A percentile compares a stretch with the other conserved stretches of the same genome.
phyloP scores from a whole-genome alignment of 2,797 vertebrate genomes.

The Thripadectes ignobilis region DNA sequence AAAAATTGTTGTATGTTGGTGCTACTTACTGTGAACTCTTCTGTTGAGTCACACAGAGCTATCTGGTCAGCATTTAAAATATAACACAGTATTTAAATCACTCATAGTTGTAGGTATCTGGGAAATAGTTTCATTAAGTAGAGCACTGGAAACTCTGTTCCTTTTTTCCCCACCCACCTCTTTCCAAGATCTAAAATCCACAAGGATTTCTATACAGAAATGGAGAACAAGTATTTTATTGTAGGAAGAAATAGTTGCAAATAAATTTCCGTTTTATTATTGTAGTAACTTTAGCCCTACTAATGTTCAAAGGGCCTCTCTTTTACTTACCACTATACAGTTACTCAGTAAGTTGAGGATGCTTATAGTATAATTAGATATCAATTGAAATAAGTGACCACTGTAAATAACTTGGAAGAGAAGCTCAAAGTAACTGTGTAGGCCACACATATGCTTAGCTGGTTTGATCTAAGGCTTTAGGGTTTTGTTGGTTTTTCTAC shows the following conservation, averaged over 20 bases:
- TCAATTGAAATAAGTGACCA: neutral
- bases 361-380: neutral
- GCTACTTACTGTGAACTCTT: conserved; percentile 18
- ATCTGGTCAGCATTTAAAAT: neutral
- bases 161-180: neutral
- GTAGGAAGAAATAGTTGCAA: neutral
- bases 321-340: neutral
- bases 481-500: neutral
- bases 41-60: neutral
- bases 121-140: neutral
- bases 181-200: neutral
- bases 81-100: neutral
- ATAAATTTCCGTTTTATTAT: neutral
- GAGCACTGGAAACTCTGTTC: neutral
- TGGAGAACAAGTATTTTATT: neutral
- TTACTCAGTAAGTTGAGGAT: neutral
- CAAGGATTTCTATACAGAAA: neutral
- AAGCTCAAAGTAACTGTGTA: neutral
- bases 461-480: neutral
- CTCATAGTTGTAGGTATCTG: neutral
- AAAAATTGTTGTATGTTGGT: conserved; percentile 23
- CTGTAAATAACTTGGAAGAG: neutral
- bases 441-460: neutral
- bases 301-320: neutral
- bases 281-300: neutral